phyloP scores from a whole-genome alignment of 2,113 vertebrate species.

The Tachuris rubrigastra region DNA sequence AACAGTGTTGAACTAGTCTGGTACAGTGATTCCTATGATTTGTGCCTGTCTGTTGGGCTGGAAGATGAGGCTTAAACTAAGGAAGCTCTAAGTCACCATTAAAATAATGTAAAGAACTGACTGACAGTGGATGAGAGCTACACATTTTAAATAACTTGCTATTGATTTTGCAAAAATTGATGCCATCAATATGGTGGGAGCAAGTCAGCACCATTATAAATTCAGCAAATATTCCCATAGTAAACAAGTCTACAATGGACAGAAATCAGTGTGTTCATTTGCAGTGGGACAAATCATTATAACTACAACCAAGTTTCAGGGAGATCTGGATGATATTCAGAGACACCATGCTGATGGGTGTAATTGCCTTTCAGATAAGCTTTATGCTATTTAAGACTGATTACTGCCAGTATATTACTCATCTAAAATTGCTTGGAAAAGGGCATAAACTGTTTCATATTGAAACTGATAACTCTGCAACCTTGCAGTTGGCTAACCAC shows the following conservation, averaged over 20 bases:
- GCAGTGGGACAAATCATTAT: not conserved
- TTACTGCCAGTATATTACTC: conserved; percentile 23
- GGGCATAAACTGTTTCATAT: conserved; percentile 39
- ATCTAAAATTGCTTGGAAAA: conserved; percentile 57
- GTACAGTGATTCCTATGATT: not conserved
- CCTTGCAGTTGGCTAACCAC: conserved; percentile 21
- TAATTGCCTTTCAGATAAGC: conserved; percentile 50
- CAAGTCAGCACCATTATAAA: conserved; percentile 27
- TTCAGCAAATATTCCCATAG: not conserved
- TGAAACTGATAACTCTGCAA: conserved; percentile 42
- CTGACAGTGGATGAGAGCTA: not conserved
- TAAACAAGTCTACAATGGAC: conserved; percentile 31
- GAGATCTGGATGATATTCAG: conserved; percentile 34
- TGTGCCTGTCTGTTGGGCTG: not conserved
- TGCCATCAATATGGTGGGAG: not conserved
- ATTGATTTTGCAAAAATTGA: conserved; percentile 48
- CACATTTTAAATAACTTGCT: conserved; percentile 24
- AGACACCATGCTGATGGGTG: conserved; percentile 32
- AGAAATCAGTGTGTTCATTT: not conserved
- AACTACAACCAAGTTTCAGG: not conserved
- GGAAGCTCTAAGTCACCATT: not conserved
- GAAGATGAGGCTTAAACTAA: conserved; percentile 15
- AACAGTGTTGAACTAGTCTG: not conserved
- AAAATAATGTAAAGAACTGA: not conserved
- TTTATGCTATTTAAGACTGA: conserved; percentile 57